These are phyloP conservation scores for Argyrosomus regius DNA, from an alignment of 2,797 vertebrate genomes.

Conservation along the genomic window DNA sequence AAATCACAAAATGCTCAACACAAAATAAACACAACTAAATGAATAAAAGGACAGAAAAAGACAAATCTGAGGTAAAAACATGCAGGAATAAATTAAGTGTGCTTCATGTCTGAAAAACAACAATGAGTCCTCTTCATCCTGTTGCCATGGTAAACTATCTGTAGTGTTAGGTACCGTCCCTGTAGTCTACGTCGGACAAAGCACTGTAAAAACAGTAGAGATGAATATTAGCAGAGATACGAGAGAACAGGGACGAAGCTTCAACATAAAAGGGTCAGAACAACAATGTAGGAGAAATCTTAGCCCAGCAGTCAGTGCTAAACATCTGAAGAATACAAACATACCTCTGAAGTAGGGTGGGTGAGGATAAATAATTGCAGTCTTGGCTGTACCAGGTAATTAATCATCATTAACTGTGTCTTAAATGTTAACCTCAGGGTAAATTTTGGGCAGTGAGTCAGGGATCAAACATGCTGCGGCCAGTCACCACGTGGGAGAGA, in stretches of 20 bases:
- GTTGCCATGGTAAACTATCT: slow-evolving; percentile 48
- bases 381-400: not conserved
- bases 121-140: slow-evolving; percentile 52
- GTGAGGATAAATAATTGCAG: slow-evolving; percentile 20
- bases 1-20: slow-evolving; percentile 28
- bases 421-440: not conserved
- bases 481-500: slow-evolving; percentile 19
- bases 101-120: slow-evolving; percentile 55
- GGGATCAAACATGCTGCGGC: slow-evolving; percentile 33
- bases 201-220: slow-evolving; percentile 85
- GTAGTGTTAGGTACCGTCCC: slow-evolving; percentile 22
- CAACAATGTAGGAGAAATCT: not conserved
- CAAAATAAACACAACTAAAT: slow-evolving; percentile 54
- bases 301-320: not conserved
- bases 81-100: slow-evolving; percentile 73
- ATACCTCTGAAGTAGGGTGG: not conserved
- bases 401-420: not conserved
- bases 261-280: not conserved
- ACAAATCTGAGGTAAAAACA: slow-evolving; percentile 60
- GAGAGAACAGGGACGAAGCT: not conserved
- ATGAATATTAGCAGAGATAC: slow-evolving; percentile 12
- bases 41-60: slow-evolving; percentile 26
- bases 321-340: not conserved
- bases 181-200: slow-evolving; percentile 90
- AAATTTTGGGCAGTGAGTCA: slow-evolving; percentile 14